Base-by-base conservation (phyloP, 2,888 invertebrate species). In the Orthonevra nobilis region DNA sequence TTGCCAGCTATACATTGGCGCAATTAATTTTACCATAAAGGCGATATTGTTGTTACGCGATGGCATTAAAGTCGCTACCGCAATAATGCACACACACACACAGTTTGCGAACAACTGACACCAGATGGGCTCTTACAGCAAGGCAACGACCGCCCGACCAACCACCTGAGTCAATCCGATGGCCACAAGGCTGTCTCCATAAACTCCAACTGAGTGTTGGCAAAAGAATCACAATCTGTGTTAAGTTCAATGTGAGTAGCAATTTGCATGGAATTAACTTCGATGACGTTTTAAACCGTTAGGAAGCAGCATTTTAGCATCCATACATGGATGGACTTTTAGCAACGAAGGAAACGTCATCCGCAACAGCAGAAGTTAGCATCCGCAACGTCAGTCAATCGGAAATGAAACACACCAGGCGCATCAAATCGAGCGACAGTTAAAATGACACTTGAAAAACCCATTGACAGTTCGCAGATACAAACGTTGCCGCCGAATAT, bases 1-100 rank as follows among this genome's bases (percentile, higher is more conserved):
- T n/a, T n/a, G n/a, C n/a, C n/a, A 54, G 69, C 46, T 50, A 60
- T 36, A 36, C 61, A 68, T 68, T 68, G 79, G 61, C 61, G 79
- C 79, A 66, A 79, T 79, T 73, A 73, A 79, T 73, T 73, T 73
- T 19, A 15, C 66, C 73, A 63, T 38, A 60, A 61, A 61, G 26
- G 56, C 66, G 66, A 79, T 73, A 56, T 68, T 73, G 73, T 64
- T 64, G 72, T 52, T 79, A 73, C 56, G 52, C 64, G 64, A 77
- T 64, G 63, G 56, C 44, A 58, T 52, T 70, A 38, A 58, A 63
- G 52, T 34, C 12, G 64, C 77, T 70, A 70, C 77, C 52, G 77
- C 72, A 77, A 46, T 60, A 64, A 17, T 40, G 70, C 5, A 23
- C 3, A 5, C 23, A 23, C n/a, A n/a, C 44, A 38, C 58, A 42